Evolutionary conservation across 1,140 invertebrate species (phyloP), one percentile per base, ranked within the genome.

Genomic region (Diabrotica virgifera): DNA sequence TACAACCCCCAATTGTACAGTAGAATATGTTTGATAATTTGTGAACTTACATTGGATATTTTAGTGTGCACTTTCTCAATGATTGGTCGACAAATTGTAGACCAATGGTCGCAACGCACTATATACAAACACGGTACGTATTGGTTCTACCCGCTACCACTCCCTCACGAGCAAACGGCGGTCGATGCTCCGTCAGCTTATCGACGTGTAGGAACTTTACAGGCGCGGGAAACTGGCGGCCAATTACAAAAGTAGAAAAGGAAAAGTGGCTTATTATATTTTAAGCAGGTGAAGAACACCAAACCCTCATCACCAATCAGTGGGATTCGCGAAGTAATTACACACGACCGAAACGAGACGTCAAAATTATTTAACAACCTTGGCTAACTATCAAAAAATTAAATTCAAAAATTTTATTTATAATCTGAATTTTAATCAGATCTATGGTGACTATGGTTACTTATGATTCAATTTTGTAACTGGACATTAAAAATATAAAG

Each of bases 31-130:
- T 85, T 84, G 83, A 86, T 87, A 87, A 88, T 87, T 86, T 87
- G 85, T 85, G 84, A 82, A 89, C 88, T 89, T 89, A 89, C 87
- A 87, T 87, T 86, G 86, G 85, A 87, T 86, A 88, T 87, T 88
- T 85, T 84, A 80, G 81, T 81, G 78, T 77, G 80, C 81, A 84
- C 79, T 86, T 85, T 85, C 82, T 82, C 84, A 85, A 86, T 85
- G 84, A 86, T 86, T 86, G 85, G 85, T 85, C 84, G 84, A 81
- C 80, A 83, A 84, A 83, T 82, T 82, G 81, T 84, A 84, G 84
- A 85, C 85, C 85, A 85, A 86, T 85, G 84, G 84, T 82, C 85
- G 75, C 83, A 59, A 82, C 84, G 84, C 80, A 81, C 80, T 80
- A 79, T 74, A 79, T 76, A 79, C 78, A 76, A 74, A 74, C 75